Conservation (phyloP, 1,140 invertebrate genomes). For the Neodiprion virginianus region DNA sequence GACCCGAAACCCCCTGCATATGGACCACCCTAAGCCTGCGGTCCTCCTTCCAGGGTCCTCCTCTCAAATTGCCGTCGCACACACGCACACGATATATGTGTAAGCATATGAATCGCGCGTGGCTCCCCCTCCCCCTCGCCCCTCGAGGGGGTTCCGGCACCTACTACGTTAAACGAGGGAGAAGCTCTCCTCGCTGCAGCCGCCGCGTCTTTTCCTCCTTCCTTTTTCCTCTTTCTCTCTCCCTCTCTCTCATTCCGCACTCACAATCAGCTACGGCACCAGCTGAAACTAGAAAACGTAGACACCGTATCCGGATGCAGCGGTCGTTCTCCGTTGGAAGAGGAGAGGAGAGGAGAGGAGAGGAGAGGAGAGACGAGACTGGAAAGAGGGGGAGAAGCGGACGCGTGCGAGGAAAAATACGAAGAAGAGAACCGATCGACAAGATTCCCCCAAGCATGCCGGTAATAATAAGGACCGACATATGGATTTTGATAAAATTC, state of each 20-base stretch:
- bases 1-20: neutral
- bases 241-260: neutral
- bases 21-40: no score
- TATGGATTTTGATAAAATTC: neutral
- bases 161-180: no score
- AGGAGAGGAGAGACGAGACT: slow-evolving; percentile 9
- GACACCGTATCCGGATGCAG: slow-evolving; percentile 13
- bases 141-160: no score
- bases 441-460: slow-evolving; percentile 10
- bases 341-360: slow-evolving; percentile 15
- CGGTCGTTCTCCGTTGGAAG: neutral
- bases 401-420: slow-evolving; percentile 12
- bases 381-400: slow-evolving; percentile 7
- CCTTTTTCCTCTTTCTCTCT: neutral
- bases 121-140: neutral
- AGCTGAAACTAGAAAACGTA: slow-evolving; percentile 19
- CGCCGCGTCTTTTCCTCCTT: neutral
- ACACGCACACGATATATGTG: neutral
- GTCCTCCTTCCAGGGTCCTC: neutral
- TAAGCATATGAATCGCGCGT: slow-evolving; percentile 13
- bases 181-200: neutral
- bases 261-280: neutral
- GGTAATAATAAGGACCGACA: neutral
- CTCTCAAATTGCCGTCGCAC: neutral
- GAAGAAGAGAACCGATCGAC: slow-evolving; percentile 10